Percentiles rank a stretch among this genome's conserved stretches.
phyloP scores from a whole-genome alignment of 1,140 invertebrate species.

The Belonocnema kinseyi region DNA sequence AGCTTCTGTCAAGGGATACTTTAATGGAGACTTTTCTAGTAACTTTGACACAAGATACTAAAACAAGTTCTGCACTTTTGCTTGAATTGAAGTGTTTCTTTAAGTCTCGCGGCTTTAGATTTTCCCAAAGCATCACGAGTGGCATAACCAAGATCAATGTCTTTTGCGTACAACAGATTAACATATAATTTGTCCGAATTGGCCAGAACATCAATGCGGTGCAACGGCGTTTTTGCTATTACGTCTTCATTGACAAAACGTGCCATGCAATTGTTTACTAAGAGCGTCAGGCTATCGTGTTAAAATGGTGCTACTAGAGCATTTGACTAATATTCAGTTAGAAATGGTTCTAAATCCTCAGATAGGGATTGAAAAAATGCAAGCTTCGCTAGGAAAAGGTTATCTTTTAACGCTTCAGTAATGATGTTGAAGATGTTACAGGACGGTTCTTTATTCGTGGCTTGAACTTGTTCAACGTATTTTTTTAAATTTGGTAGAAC shows the following conservation, averaged over 20 bases:
- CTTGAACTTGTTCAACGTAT: not conserved
- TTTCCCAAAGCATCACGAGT: conserved; percentile 33
- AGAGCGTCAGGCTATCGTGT: conserved; percentile 46
- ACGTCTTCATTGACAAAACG: not conserved
- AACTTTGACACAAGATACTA: conserved; percentile 11
- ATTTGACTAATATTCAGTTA: conserved; percentile 40
- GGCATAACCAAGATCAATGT: conserved; percentile 32
- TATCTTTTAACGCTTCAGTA: conserved; percentile 29
- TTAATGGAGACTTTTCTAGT: conserved; percentile 17
- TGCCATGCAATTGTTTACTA: conserved; percentile 13
- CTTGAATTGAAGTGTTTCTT: conserved; percentile 20
- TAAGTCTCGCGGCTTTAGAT: conserved; percentile 16
- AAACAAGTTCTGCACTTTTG: not conserved
- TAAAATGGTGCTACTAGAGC: conserved; percentile 39
- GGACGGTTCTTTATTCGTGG: conserved; percentile 30
- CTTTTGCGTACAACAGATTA: conserved; percentile 25
- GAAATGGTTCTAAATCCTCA: conserved; percentile 37
- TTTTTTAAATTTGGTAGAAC: no score
- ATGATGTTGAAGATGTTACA: conserved; percentile 27
- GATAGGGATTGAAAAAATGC: conserved; percentile 40
- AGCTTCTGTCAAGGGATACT: not conserved
- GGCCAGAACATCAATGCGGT: conserved; percentile 27
- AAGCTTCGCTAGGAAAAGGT: conserved; percentile 39
- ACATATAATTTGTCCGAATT: not conserved
- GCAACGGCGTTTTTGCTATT: not conserved